phyloP scores from a whole-genome alignment of 2,113 vertebrate genomes.

The Brachyhypopomus gauderio region DNA sequence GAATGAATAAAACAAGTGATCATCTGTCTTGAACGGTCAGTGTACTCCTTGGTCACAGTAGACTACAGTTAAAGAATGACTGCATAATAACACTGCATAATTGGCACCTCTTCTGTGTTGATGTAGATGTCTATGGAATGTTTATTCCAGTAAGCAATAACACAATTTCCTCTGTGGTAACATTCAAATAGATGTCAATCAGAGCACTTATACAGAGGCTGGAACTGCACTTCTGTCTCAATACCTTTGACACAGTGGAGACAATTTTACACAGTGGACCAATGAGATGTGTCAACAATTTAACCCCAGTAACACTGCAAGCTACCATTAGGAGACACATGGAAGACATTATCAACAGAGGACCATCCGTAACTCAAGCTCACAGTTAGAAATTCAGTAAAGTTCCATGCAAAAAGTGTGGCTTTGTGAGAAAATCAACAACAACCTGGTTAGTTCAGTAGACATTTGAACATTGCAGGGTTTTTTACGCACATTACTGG shows the following conservation, averaged over 20 bases:
- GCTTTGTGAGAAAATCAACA: not conserved
- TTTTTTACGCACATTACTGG: no score
- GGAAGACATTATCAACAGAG: slow-evolving; percentile 45
- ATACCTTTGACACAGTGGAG: not conserved
- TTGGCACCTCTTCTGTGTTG: slow-evolving; percentile 26
- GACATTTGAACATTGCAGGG: not conserved
- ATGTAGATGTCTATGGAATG: slow-evolving; percentile 49
- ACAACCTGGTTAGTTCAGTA: not conserved
- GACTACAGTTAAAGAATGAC: slow-evolving; percentile 15
- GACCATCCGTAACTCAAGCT: slow-evolving; percentile 31
- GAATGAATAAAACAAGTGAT: slow-evolving; percentile 45
- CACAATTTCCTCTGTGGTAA: slow-evolving; percentile 38
- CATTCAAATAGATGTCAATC: slow-evolving; percentile 50
- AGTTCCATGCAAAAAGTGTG: not conserved
- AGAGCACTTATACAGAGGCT: slow-evolving; percentile 33
- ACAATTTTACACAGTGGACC: slow-evolving; percentile 25
- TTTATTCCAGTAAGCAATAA: slow-evolving; percentile 49
- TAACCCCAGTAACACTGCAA: slow-evolving; percentile 37
- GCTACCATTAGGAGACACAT: slow-evolving; percentile 43
- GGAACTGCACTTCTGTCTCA: slow-evolving; percentile 17
- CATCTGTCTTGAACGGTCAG: slow-evolving; percentile 17
- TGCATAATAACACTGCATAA: slow-evolving; percentile 37
- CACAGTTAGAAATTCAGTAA: slow-evolving; percentile 15
- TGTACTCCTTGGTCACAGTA: not conserved
- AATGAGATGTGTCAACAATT: slow-evolving; percentile 47